Evolutionary conservation across 2,113 vertebrate species (phyloP), one percentile per base, ranked within the genome.

Genomic region (Patagioenas fasciata): DNA sequence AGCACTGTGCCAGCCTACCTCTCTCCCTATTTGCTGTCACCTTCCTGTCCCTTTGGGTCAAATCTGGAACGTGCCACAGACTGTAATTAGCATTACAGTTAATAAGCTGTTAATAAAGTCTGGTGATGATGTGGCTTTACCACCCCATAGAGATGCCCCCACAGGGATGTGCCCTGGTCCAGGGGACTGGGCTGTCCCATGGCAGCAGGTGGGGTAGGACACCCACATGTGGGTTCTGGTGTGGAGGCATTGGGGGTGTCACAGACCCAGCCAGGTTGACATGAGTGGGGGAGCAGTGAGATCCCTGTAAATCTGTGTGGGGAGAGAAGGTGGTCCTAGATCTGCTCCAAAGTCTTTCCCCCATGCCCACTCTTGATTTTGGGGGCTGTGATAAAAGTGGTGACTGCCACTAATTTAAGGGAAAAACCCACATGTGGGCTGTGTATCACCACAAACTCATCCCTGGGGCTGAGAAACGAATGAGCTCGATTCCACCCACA

Each of bases 171-270:
- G 80, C 48, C 48, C 1, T 2, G 26, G 4, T 16, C 8, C 5
- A 17, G 53, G 20, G 64, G 13, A 15, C 36, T 24, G 36, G 28
- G 42, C 38, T 62, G 81, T 24, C 11, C 71, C 13, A 1, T 4
- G 50, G 90, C 24, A 44, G 34, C 53, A 47, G 83, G 70, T 38
- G 50, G 50, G 40, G 62, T 31, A 3, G 15, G 36, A 38, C 7
- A 11, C 61, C 15, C 15, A n/a, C 5, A 9, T 0, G 0, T 48
- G 23, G 26, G 42, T 53, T 42, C 44, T 77, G 83, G 3, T 44
- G n/a, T 13, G 36, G 58, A 34, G 73, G n/a, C 0, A 0, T 1
- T 18, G 15, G 16, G 19, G 53, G 32, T 65, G 34, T 58, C 56
- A 60, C 57, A 69, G 24, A 25, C 8, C 29, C 28, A 40, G 28